Conservation (phyloP, 2,797 vertebrate genomes). For the Florisuga fusca region DNA sequence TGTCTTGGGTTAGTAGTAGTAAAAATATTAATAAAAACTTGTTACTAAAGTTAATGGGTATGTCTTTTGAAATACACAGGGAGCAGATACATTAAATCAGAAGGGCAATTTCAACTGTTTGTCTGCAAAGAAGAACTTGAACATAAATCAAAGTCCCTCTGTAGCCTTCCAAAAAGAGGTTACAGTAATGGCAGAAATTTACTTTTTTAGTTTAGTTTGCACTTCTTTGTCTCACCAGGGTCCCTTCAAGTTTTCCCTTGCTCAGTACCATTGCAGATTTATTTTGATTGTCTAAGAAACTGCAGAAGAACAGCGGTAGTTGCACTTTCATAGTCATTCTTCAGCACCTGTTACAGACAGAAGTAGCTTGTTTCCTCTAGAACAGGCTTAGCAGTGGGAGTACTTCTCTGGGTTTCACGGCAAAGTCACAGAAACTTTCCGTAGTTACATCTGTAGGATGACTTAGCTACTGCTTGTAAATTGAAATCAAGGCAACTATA, state of each 20-base stretch:
- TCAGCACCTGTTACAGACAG: neutral
- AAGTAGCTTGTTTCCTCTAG: neutral
- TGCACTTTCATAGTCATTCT: neutral
- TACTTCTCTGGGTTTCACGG: neutral
- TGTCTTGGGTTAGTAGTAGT: neutral
- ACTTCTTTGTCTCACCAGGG: neutral
- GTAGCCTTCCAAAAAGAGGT: neutral
- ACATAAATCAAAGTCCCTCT: neutral
- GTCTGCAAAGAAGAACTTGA: neutral
- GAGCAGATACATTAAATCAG: neutral
- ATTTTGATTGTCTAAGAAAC: neutral
- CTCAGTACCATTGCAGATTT: neutral
- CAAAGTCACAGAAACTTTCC: neutral
- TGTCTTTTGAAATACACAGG: neutral
- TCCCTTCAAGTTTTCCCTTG: neutral
- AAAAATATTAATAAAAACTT: neutral
- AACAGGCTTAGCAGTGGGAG: neutral
- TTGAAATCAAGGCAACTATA: neutral
- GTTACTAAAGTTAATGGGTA: neutral
- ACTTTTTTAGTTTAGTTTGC: neutral
- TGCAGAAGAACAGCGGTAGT: neutral
- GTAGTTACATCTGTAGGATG: neutral
- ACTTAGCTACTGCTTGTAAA: neutral
- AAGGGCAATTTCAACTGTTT: neutral
- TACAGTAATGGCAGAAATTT: neutral